Conservation (phyloP, 1,140 invertebrate species). For the Drosophila simulans region DNA sequence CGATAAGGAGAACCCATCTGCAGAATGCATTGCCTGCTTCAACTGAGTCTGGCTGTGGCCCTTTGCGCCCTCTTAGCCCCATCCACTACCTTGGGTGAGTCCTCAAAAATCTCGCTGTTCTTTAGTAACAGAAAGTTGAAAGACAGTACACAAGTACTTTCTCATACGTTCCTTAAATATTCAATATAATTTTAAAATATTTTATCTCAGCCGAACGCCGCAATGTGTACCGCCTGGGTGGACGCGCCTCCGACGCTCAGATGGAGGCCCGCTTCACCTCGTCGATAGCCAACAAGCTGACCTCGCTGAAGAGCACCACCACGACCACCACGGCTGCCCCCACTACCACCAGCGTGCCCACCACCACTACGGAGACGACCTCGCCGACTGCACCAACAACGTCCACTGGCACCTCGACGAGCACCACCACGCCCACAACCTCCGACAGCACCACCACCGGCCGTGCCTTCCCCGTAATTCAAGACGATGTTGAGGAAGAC, state of each 20-base stretch:
- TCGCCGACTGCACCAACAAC: neutral
- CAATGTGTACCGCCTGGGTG: slow-evolving; percentile 32
- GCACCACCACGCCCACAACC: neutral
- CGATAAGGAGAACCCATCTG: neutral
- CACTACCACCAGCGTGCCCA: neutral
- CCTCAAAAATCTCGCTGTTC: neutral
- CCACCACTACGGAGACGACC: neutral
- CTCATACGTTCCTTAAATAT: neutral
- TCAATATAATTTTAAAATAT: neutral
- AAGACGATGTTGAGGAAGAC: slow-evolving; percentile 15
- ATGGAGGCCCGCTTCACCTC: slow-evolving; percentile 58
- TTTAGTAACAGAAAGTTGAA: neutral
- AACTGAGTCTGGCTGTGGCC: slow-evolving; percentile 57
- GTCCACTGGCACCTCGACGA: neutral
- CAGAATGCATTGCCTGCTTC: slow-evolving; percentile 57
- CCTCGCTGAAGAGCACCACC: slow-evolving; percentile 26
- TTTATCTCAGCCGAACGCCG: slow-evolving; percentile 13
- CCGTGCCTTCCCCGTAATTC: neutral
- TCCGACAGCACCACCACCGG: neutral
- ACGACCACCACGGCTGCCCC: slow-evolving; percentile 14
- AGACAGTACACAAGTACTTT: neutral
- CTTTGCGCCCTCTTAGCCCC: slow-evolving; percentile 58
- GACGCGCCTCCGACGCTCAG: slow-evolving; percentile 14
- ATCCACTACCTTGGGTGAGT: slow-evolving; percentile 52
- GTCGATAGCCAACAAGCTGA: slow-evolving; percentile 58